Evolutionary conservation across 2,888 invertebrate species (phyloP), one percentile per base, ranked within the genome.

Genomic region (Cactoblastis cactorum): DNA sequence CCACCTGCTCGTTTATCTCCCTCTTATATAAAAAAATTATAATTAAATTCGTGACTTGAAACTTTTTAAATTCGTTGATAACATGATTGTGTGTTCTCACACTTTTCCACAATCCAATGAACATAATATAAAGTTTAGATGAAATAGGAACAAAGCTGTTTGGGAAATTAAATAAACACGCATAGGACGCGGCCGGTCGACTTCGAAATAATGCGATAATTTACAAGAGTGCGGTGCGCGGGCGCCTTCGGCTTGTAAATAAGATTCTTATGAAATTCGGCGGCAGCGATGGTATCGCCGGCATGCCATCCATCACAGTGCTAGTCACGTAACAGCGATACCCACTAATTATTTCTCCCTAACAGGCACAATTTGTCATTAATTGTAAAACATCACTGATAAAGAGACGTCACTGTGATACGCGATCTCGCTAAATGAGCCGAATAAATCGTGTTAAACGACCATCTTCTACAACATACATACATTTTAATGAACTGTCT

Each of bases 131-230:
- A 67, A n/a, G n/a, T n/a, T 63, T 63, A 63, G 59, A 57, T 63
- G 67, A 81, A 81, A 83, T 80, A 77, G 71, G 76, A 77, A 81
- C 80, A 82, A 83, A 84, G 80, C 77, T 11, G 73, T 66, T 78
- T 71, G 67, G 66, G 66, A 82, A 83, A 83, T 83, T 81, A 83
- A 85, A 83, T 83, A 84, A 85, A 82, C 84, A 85, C 80, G 80
- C 79, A 81, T 73, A 75, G 68, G 74, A 73, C 74, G 71, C 73
- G 71, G 75, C 71, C 28, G 66, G 74, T 66, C 71, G 73, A 63
- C 73, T 73, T 75, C 61, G 63, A 74, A 74, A 24, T 43, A 17
- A 1, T 37, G n/a, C 78, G 80, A 82, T 84, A 83, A 85, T 84
- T 81, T 82, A 81, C 77, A 79, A 83, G 72, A 71, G 62, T 64